These are phyloP conservation scores for Euura lappo DNA, from an alignment of 1,140 invertebrate genomes.

Conservation along the genomic window DNA sequence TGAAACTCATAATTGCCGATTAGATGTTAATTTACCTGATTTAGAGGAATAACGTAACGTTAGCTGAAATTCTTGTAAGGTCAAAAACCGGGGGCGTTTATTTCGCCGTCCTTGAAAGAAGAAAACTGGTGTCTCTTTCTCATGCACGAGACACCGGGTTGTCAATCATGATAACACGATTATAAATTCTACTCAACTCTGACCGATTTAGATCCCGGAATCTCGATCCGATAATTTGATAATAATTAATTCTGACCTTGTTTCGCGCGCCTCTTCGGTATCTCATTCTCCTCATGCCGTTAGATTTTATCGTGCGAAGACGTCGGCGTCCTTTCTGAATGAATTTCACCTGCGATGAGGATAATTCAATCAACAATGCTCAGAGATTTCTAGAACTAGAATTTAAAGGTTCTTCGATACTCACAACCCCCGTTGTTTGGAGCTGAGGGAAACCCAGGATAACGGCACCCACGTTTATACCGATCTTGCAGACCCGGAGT, in stretches of 20 bases:
- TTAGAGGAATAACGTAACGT: too few species aligned
- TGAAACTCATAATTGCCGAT: too few species aligned
- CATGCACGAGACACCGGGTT: too few species aligned
- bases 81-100: too few species aligned
- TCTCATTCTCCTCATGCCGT: not conserved
- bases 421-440: conserved; percentile 61
- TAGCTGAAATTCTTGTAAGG: too few species aligned
- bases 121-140: too few species aligned
- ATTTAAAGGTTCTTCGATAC: conserved; percentile 8
- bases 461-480: conserved; percentile 55
- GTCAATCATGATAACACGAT: too few species aligned
- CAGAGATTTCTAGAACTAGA: not conserved
- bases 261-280: not conserved
- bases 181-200: too few species aligned
- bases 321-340: not conserved
- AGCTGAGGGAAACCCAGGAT: conserved; percentile 58
- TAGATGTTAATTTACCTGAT: too few species aligned
- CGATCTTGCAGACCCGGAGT: conserved; percentile 54
- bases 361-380: not conserved
- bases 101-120: too few species aligned
- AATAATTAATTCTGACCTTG: not conserved
- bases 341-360: not conserved
- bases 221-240: too few species aligned
- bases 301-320: not conserved
- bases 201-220: too few species aligned